A percentile compares a stretch with the other conserved stretches of the same genome.
Conservation (phyloP, 2,113 vertebrate species). For the Thinocorus orbignyianus region DNA sequence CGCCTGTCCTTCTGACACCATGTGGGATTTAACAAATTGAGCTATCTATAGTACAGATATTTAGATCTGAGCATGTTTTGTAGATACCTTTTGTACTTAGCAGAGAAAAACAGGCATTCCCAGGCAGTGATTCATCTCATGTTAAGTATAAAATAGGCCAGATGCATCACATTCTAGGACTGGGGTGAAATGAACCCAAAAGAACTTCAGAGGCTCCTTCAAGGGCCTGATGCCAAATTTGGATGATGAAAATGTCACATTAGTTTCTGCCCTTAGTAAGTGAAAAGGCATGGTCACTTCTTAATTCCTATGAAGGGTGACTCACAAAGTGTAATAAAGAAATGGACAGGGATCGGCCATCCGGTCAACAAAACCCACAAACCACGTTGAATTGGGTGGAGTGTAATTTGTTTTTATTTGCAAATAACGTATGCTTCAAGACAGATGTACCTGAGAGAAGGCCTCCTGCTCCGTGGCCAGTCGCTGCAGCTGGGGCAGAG, state of each 20-base stretch:
- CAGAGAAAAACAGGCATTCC: background rate
- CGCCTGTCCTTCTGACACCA: background rate
- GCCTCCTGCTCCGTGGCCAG: rapidly evolving
- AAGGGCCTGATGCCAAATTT: background rate
- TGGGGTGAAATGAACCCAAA: background rate
- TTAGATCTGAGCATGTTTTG: background rate
- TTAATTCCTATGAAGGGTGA: background rate
- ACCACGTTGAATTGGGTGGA: background rate
- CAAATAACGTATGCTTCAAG: background rate
- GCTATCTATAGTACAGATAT: background rate
- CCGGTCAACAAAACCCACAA: background rate
- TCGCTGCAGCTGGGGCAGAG: background rate
- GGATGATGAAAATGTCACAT: background rate
- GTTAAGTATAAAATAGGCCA: background rate
- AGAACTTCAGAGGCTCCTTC: background rate
- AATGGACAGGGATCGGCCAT: background rate
- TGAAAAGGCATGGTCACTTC: background rate
- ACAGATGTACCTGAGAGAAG: background rate
- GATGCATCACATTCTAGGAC: background rate
- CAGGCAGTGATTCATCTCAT: background rate
- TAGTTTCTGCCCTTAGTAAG: background rate
- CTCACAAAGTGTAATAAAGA: background rate
- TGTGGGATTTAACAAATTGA: background rate
- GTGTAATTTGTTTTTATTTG: background rate
- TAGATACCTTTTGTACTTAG: background rate